Evolutionary conservation across 2,888 invertebrate species (phyloP), one percentile per base, ranked within the genome.

Genomic region (Steinernema hermaphroditum): DNA sequence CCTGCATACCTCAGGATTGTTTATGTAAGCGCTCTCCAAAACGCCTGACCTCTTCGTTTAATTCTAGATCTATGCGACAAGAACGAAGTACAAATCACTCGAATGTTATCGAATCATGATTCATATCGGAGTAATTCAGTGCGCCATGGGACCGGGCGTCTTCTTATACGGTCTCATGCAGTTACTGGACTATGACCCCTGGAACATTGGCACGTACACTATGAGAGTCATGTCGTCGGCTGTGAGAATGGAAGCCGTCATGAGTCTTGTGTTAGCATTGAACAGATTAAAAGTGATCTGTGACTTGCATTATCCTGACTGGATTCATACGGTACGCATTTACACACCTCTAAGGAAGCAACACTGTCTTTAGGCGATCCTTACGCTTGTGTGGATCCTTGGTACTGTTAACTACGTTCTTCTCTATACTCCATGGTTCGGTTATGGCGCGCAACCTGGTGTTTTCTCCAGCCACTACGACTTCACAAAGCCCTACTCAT

Each of bases 101-200:
- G 62, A 62, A 62, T 62, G 62, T 32, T 62, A 62, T 29, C 27
- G 34, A 32, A 62, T 62, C 62, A 62, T 62, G 62, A 62, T 62
- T n/a, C 29, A 62, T 14, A 62, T 62, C 4, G 62, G 62, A 9
- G 34, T 32, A 2, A 62, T 62, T 16, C 62, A 62, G 32, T 62
- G 62, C 32, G 16, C 29, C 6, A 62, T 62, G 62, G 62, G 62
- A 14, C 62, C 62, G 2, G 62, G 62, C 1, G 62, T 62, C 6
- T 62, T 62, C 32, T 19, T 62, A 1, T 62, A 62, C 32, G 62
- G 62, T 62, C 62, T 62, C 4, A 62, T 62, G 62, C 62, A 62
- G 32, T 12, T 62, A 1, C 62, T 62, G 2, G 62, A 62, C 29
- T 34, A 29, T n/a, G 62, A 62, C 32, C 62, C 34, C 16, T 62